Evolutionary conservation across 2,888 invertebrate genomes (phyloP), one percentile per base, ranked within the genome.

Genomic region (Polylopha cassiicola): DNA sequence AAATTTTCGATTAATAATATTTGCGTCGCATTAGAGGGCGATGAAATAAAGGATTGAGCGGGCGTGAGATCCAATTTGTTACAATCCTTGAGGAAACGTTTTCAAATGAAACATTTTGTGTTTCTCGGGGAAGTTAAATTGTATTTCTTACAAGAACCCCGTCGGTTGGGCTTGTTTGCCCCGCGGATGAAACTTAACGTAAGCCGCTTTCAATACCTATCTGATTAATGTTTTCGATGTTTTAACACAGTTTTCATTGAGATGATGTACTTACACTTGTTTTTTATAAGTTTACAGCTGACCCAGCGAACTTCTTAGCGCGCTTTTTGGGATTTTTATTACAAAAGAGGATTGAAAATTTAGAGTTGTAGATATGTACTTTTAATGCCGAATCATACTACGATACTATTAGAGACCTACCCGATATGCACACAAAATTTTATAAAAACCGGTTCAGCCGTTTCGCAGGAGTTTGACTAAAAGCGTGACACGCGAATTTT

Each of bases 41-140:
- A 72, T 71, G 71, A 75, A 79, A 80, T 76, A 78, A 81, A 78
- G 75, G 77, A 73, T 76, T 80, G 76, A 69, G 67, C 64, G 58
- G 68, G 72, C 73, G 74, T 73, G 67, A 74, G 74, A 79, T 79
- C 74, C 74, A 80, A 80, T 82, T 82, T 77, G 72, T 74, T 73
- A 76, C 70, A 73, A 73, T 74, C 73, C 69, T 73, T 67, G 63
- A 73, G 71, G 72, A 77, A 79, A 78, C 59, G 69, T 58, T 73
- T 74, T 69, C 65, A 66, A 77, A 76, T 73, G 70, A 73, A 82
- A 76, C 73, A 74, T 76, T 80, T 72, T 73, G 73, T 68, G 66
- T 74, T 73, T n/a, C 51, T 57, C 52, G 58, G 56, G 54, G 58
- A 78, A 79, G 76, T 77, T 79, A 77, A 76, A 80, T 79, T 79